Conservation (phyloP, 2,113 vertebrate species). For the Holacanthus passer region DNA sequence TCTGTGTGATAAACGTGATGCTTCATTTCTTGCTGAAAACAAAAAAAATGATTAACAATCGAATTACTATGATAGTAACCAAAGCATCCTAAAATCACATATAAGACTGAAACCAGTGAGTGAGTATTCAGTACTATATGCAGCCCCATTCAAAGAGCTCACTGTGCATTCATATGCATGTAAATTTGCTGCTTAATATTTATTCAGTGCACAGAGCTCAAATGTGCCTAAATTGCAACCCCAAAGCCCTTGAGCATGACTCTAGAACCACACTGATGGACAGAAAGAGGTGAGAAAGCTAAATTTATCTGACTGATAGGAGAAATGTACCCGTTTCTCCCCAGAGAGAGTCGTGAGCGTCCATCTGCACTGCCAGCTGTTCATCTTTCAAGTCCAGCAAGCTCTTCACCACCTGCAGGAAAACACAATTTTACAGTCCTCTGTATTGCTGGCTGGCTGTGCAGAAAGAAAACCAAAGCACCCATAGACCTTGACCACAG, state of each 20-base stretch:
- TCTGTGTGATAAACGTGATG: slow-evolving; percentile 46
- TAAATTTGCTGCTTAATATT: slow-evolving; percentile 12
- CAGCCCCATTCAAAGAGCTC: slow-evolving; percentile 11
- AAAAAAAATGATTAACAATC: slow-evolving; percentile 26
- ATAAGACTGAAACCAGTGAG: neutral
- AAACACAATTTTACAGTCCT: slow-evolving; percentile 69
- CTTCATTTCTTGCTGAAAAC: slow-evolving; percentile 35
- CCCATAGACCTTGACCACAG: slow-evolving; percentile 44
- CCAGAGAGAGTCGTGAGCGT: slow-evolving; percentile 93
- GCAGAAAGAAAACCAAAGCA: slow-evolving; percentile 46
- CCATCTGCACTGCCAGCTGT: slow-evolving; percentile 88
- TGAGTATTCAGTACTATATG: neutral
- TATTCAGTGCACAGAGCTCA: slow-evolving; percentile 28
- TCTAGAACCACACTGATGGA: slow-evolving; percentile 52
- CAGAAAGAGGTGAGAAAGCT: slow-evolving; percentile 71
- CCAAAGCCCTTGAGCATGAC: slow-evolving; percentile 36
- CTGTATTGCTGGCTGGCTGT: slow-evolving; percentile 44
- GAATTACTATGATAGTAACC: slow-evolving; percentile 31
- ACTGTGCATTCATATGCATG: too few relatives aligned
- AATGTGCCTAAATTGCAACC: slow-evolving; percentile 39
- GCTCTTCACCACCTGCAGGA: slow-evolving; percentile 90
- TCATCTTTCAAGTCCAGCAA: slow-evolving; percentile 89
- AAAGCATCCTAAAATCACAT: slow-evolving; percentile 38
- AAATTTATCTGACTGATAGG: slow-evolving; percentile 72
- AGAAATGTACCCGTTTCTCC: slow-evolving; percentile 95